A percentile compares a stretch with the other conserved stretches of the same genome.
phyloP scores from a whole-genome alignment of 2,797 vertebrate genomes.

The Macropus fuliginosus region DNA sequence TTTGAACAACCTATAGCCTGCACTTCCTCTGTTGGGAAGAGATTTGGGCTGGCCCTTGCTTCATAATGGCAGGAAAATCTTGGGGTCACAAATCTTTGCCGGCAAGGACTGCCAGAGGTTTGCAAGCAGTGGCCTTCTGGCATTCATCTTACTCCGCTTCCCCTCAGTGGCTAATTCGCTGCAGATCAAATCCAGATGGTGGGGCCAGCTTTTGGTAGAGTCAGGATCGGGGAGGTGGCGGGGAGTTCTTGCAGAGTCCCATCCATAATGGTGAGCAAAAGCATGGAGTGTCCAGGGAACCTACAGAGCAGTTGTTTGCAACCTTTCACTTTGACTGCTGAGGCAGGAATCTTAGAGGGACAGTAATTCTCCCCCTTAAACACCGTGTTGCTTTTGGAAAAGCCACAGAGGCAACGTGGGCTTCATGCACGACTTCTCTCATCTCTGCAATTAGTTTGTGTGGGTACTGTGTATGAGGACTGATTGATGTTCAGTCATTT shows the following conservation, averaged over 20 bases:
- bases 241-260: conserved; percentile 60
- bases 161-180: conserved; percentile 78
- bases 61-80: conserved; percentile 52
- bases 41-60: conserved; percentile 39
- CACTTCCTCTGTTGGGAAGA: conserved; percentile 49
- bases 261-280: conserved; percentile 77
- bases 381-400: conserved; percentile 71
- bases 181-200: conserved; percentile 82
- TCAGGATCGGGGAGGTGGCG: conserved; percentile 8
- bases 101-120: conserved; percentile 77
- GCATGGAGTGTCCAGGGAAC: conserved; percentile 76
- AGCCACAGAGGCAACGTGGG: conserved; percentile 70
- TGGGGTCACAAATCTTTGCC: conserved; percentile 66
- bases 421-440: conserved; percentile 65
- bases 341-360: conserved; percentile 75
- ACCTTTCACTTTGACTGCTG: conserved; percentile 59
- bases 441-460: conserved; percentile 42
- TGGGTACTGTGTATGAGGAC: conserved; percentile 27
- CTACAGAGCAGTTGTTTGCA: conserved; percentile 80
- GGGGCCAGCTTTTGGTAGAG: conserved; percentile 74
- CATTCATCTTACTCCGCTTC: conserved; percentile 82
- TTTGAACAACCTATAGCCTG: conserved; percentile 33
- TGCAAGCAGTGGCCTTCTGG: conserved; percentile 75
- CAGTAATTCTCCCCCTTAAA: conserved; percentile 72
- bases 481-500: conserved; percentile 16